Percentiles rank a stretch among this genome's conserved stretches.
Evolutionary conservation across 2,888 invertebrate species (phyloP).

Genomic region (Ectemnius cavifrons): DNA sequence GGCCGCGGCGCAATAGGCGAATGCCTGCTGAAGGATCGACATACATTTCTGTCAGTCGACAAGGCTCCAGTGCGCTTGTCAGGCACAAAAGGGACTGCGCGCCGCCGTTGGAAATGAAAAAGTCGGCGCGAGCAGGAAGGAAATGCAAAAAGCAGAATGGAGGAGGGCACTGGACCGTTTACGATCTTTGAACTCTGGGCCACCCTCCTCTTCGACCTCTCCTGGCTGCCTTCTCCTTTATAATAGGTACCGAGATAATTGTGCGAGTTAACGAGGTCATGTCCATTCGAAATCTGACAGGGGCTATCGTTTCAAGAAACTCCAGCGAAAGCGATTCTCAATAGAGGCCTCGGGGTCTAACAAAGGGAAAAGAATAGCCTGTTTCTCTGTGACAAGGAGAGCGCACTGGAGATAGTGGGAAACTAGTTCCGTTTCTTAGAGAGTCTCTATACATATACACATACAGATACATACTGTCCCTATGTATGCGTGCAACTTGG

Average conservation of each 20-base stretch:
- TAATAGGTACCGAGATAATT: conserved; percentile 38
- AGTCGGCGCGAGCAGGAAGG: conserved; percentile 26
- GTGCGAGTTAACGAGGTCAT: conserved; percentile 38
- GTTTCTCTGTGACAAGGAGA: too few species aligned
- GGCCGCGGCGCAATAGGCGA: conserved; percentile 37
- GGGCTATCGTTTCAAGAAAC: neutral
- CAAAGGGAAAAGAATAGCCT: too few species aligned
- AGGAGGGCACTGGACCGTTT: conserved; percentile 14
- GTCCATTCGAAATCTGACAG: conserved; percentile 14
- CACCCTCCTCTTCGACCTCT: neutral
- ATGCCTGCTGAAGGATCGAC: conserved; percentile 50
- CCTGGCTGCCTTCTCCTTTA: neutral
- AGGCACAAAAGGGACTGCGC: conserved; percentile 30
- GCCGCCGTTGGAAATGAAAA: conserved; percentile 42
- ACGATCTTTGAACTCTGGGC: conserved; percentile 25
- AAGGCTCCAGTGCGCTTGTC: conserved; percentile 34
- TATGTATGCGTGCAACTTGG: neutral
- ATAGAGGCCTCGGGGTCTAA: neutral
- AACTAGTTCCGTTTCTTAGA: neutral
- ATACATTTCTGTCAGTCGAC: conserved; percentile 51
- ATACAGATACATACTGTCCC: neutral
- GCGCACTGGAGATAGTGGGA: neutral
- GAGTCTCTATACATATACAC: neutral
- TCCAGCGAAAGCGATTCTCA: neutral
- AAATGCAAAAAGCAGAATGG: conserved; percentile 34